These are phyloP conservation scores for Acleris holmiana DNA, from an alignment of 2,888 invertebrate genomes.

Conservation along the genomic window DNA sequence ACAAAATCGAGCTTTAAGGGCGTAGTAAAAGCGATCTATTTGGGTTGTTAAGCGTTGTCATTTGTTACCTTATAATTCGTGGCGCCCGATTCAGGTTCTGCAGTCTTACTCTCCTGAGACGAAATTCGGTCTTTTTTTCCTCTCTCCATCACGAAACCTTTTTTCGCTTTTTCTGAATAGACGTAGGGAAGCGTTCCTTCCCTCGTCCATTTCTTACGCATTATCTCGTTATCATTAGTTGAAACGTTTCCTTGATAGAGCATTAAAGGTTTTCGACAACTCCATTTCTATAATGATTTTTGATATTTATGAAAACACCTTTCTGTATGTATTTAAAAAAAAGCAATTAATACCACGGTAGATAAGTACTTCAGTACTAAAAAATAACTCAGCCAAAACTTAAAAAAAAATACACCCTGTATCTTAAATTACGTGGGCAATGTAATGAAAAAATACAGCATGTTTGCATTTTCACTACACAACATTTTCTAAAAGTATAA, in stretches of 20 bases:
- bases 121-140: constrained; percentile 80
- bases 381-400: no score
- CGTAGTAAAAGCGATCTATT: constrained; percentile 35
- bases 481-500: background rate
- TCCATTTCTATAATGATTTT: constrained; percentile 61
- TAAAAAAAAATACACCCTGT: no score
- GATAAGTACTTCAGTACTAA: no score
- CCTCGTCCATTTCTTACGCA: constrained; percentile 78
- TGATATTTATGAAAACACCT: background rate
- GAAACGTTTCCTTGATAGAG: constrained; percentile 69
- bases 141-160: constrained; percentile 76
- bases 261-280: constrained; percentile 67
- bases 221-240: constrained; percentile 81
- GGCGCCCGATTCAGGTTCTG: constrained; percentile 67
- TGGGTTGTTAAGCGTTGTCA: constrained; percentile 25
- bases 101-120: constrained; percentile 83
- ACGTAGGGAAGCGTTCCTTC: constrained; percentile 74
- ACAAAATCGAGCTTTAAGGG: constrained; percentile 39
- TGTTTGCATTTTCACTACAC: background rate
- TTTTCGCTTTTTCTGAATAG: constrained; percentile 80
- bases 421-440: no score
- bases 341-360: no score
- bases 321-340: no score
- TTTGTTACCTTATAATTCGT: constrained; percentile 52
- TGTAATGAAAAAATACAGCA: no score